A percentile compares a stretch with the other conserved stretches of the same genome.
Conservation (phyloP, 2,888 invertebrate genomes). For the Xestia c-nigrum region DNA sequence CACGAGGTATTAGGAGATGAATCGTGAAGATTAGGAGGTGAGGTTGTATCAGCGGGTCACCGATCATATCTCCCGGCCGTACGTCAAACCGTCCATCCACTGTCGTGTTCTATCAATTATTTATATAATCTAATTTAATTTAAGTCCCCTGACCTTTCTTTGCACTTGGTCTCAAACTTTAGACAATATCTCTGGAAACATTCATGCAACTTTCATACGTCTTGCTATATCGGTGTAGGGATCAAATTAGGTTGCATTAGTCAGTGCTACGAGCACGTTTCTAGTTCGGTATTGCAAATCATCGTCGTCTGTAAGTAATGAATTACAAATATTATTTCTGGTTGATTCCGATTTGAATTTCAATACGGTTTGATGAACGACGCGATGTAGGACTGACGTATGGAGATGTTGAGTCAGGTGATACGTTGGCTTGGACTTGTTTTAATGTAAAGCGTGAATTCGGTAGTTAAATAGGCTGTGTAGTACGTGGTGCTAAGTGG, state of each 20-base stretch:
- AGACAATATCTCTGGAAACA: constrained; percentile 72
- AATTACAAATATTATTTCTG: constrained; percentile 75
- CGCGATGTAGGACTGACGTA: constrained; percentile 30
- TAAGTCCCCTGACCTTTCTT: constrained; percentile 87
- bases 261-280: constrained; percentile 54
- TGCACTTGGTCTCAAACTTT: constrained; percentile 79
- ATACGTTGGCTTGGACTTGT: constrained; percentile 51
- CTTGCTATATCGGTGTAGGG: constrained; percentile 79
- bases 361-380: constrained; percentile 58
- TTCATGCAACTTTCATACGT: constrained; percentile 82
- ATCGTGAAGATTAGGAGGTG: constrained; percentile 86
- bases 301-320: constrained; percentile 61
- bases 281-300: constrained; percentile 63
- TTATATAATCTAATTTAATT: constrained; percentile 90
- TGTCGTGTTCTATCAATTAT: constrained; percentile 88
- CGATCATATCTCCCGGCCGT: constrained; percentile 85
- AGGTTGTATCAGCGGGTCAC: constrained; percentile 86
- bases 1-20: constrained; percentile 89
- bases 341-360: constrained; percentile 74
- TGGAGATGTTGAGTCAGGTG: constrained; percentile 30
- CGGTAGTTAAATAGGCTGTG: constrained; percentile 42
- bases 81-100: constrained; percentile 88
- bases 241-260: constrained; percentile 72
- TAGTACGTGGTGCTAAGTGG: constrained; percentile 59
- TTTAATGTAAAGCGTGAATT: constrained; percentile 52